These are phyloP conservation scores for Ectropis grisescens DNA, from an alignment of 1,140 invertebrate genomes.

Conservation along the genomic window DNA sequence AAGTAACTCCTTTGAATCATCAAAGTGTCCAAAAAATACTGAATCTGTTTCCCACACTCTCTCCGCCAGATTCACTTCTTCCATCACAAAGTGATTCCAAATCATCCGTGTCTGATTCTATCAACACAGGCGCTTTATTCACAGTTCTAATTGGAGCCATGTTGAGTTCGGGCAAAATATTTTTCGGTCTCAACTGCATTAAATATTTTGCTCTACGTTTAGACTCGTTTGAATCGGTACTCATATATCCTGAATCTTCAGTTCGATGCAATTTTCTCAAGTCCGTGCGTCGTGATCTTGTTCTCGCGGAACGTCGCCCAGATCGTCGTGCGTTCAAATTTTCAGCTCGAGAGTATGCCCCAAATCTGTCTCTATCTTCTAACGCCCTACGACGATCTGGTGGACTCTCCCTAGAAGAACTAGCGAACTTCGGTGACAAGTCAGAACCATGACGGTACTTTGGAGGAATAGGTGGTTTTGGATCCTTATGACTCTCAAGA, in stretches of 20 bases:
- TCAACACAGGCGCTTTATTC: constrained; percentile 23
- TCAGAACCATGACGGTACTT: constrained; percentile 62
- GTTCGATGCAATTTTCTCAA: constrained; percentile 57
- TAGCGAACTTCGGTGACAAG: constrained; percentile 25
- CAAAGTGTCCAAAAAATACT: constrained; percentile 81
- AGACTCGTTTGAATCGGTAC: constrained; percentile 76
- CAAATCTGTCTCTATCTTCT: constrained; percentile 50
- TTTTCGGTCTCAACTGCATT: constrained; percentile 54
- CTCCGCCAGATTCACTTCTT: constrained; percentile 85
- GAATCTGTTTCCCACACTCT: constrained; percentile 88
- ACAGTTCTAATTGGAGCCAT: constrained; percentile 12
- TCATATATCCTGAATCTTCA: constrained; percentile 79
- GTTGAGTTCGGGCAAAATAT: constrained; percentile 23
- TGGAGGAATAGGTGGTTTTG: constrained; percentile 66
- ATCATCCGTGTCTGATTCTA: constrained; percentile 61
- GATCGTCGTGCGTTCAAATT: constrained; percentile 48
- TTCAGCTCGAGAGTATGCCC: constrained; percentile 31
- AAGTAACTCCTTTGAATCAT: constrained; percentile 58
- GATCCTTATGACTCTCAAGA: constrained; percentile 27
- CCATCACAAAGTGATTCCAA: constrained; percentile 73
- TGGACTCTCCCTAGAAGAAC: constrained; percentile 32
- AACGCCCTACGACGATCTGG: constrained; percentile 32
- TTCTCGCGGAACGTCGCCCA: constrained; percentile 44
- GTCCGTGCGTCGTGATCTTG: constrained; percentile 50
- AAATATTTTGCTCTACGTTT: constrained; percentile 55